These are phyloP conservation scores for Cotesia vestalis DNA, from an alignment of 1,140 invertebrate genomes.

Conservation along the genomic window DNA sequence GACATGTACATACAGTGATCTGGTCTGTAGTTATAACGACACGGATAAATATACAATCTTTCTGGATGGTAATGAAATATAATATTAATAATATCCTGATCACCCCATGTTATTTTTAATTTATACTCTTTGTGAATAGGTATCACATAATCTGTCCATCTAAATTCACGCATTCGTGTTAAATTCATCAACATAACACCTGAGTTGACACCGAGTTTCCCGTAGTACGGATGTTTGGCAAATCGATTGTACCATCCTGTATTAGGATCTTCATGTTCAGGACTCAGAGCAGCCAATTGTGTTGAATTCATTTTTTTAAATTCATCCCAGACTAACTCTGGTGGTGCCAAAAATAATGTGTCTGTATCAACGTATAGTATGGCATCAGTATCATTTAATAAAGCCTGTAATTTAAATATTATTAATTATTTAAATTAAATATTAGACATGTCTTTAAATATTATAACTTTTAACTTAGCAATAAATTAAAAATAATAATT, in stretches of 20 bases:
- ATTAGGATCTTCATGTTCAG: slow-evolving; percentile 90
- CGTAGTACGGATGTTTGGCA: slow-evolving; percentile 94
- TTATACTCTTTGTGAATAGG: slow-evolving; percentile 88
- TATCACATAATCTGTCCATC: slow-evolving; percentile 85
- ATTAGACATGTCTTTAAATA: not conserved
- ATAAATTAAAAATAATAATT: slow-evolving; percentile 59
- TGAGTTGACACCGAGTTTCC: slow-evolving; percentile 89
- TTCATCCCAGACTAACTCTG: slow-evolving; percentile 83
- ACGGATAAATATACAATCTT: slow-evolving; percentile 82
- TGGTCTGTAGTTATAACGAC: slow-evolving; percentile 90
- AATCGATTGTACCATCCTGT: slow-evolving; percentile 97
- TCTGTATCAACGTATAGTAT: slow-evolving; percentile 95
- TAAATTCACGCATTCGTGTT: slow-evolving; percentile 85
- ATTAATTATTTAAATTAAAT: slow-evolving; percentile 19
- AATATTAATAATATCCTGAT: slow-evolving; percentile 97
- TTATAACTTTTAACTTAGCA: too few relatives aligned
- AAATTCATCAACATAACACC: slow-evolving; percentile 98
- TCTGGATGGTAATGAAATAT: slow-evolving; percentile 92
- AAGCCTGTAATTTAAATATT: slow-evolving; percentile 69
- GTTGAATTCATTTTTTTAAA: slow-evolving; percentile 86
- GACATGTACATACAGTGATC: slow-evolving; percentile 96
- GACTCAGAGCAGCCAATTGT: slow-evolving; percentile 87
- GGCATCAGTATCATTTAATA: slow-evolving; percentile 82
- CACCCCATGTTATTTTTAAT: slow-evolving; percentile 92
- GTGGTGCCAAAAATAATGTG: slow-evolving; percentile 84